phyloP scores from a whole-genome alignment of 2,797 vertebrate species.

The Crenichthys baileyi region DNA sequence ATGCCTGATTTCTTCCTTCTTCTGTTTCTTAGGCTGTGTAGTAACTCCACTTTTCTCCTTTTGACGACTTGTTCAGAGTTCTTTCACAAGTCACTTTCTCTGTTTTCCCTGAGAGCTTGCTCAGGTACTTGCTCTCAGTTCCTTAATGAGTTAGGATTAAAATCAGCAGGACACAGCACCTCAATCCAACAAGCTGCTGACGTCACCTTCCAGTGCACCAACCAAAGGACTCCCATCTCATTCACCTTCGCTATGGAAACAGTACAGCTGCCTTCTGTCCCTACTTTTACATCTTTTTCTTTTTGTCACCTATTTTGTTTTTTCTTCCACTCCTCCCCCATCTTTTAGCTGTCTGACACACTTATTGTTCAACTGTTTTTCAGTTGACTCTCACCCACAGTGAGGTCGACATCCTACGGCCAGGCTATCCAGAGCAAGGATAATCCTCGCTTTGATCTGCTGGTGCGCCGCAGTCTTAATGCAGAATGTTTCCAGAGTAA shows the following conservation, averaged over 20 bases:
- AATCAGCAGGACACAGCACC: constrained; percentile 80
- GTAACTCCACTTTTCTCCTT: constrained; percentile 56
- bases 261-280: constrained; percentile 19
- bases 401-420: constrained; percentile 32
- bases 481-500: constrained; percentile 62
- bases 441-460: constrained; percentile 72
- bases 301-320: constrained; percentile 21
- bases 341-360: constrained; percentile 33
- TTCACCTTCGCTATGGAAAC: constrained; percentile 23
- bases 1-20: constrained; percentile 36
- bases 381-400: constrained; percentile 33
- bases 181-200: constrained; percentile 82
- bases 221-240: constrained; percentile 61
- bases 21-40: constrained; percentile 45
- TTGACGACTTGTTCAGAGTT: constrained; percentile 41
- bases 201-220: constrained; percentile 72
- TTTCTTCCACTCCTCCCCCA: constrained; percentile 1
- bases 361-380: constrained; percentile 36
- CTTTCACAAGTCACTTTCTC: constrained; percentile 65
- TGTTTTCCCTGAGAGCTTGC: constrained; percentile 52
- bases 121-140: constrained; percentile 75
- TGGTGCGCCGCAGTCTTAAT: constrained; percentile 59
- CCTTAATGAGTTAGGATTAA: constrained; percentile 83
- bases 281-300: constrained; percentile 30
- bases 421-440: constrained; percentile 50